Evolutionary conservation across 2,113 vertebrate genomes (phyloP).

Genomic region (Anthoscopus minutus): DNA sequence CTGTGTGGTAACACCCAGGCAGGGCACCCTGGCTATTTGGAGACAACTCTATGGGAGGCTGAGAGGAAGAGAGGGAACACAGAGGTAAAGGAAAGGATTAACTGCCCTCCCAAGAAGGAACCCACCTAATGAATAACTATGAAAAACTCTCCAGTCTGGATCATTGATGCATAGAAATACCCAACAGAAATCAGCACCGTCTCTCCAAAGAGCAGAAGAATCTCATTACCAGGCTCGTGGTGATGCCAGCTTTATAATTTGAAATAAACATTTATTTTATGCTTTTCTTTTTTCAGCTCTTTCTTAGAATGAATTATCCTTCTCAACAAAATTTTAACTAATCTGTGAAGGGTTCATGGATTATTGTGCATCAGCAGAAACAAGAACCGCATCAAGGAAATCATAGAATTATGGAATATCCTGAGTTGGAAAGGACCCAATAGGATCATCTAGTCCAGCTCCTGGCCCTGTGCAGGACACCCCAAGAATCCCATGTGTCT

Average conservation of each 20-base stretch:
- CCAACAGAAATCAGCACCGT: background rate
- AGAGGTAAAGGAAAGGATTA: background rate
- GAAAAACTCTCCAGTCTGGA: background rate
- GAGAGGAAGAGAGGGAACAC: background rate
- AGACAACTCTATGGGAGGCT: background rate
- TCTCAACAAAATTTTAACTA: background rate
- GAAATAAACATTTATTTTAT: background rate
- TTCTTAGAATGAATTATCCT: slow-evolving; percentile 17
- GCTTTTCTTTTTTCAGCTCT: background rate
- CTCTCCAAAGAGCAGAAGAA: background rate
- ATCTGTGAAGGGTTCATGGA: background rate
- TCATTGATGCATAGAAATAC: slow-evolving; percentile 12
- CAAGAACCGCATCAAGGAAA: background rate
- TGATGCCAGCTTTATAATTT: background rate
- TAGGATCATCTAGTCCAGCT: background rate
- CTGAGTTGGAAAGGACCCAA: background rate
- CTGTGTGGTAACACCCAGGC: background rate
- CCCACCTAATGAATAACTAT: background rate
- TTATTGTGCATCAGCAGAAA: background rate
- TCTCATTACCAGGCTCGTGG: background rate
- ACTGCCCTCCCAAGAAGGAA: slow-evolving; percentile 6
- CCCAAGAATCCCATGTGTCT: no score
- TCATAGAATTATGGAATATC: background rate
- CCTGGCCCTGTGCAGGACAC: background rate
- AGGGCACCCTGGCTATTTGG: background rate